phyloP scores from a whole-genome alignment of 2,113 vertebrate species.

The Periophthalmus modestus region DNA sequence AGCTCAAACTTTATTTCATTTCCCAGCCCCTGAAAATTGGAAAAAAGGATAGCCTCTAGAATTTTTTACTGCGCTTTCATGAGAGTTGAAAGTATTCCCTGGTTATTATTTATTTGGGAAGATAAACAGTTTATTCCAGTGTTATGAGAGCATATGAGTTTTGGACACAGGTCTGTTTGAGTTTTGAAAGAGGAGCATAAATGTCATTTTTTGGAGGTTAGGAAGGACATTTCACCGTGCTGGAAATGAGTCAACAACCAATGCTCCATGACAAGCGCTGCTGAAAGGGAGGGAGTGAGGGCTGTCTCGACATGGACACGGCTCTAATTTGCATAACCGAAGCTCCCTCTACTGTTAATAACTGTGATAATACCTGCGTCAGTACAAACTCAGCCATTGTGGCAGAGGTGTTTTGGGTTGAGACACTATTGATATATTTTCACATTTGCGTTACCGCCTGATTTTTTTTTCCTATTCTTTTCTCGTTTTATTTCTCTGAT shows the following conservation, averaged over 20 bases:
- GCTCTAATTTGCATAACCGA: conserved; percentile 63
- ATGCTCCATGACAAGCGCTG: conserved; percentile 55
- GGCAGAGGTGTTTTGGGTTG: conserved; percentile 32
- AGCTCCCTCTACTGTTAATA: conserved; percentile 64
- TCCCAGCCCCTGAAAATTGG: background rate
- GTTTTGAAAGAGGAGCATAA: conserved; percentile 26
- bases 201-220: conserved; percentile 46
- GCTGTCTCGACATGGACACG: conserved; percentile 55
- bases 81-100: conserved; percentile 24
- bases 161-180: conserved; percentile 31
- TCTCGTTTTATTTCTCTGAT: conserved; percentile 32
- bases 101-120: conserved; percentile 38
- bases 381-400: conserved; percentile 33
- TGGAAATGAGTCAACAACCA: conserved; percentile 58
- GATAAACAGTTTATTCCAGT: conserved; percentile 36
- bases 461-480: conserved; percentile 1
- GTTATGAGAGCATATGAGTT: conserved; percentile 16
- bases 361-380: conserved; percentile 48
- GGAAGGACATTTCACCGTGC: conserved; percentile 32
- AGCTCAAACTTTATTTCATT: conserved; percentile 17
- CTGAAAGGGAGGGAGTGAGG: conserved; percentile 54
- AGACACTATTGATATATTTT: conserved; percentile 39
- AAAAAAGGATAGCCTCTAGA: background rate
- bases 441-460: conserved; percentile 45
- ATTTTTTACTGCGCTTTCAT: conserved; percentile 5